These are phyloP conservation scores for Natrix natrix DNA, from an alignment of 2,797 vertebrate genomes.

Conservation along the genomic window DNA sequence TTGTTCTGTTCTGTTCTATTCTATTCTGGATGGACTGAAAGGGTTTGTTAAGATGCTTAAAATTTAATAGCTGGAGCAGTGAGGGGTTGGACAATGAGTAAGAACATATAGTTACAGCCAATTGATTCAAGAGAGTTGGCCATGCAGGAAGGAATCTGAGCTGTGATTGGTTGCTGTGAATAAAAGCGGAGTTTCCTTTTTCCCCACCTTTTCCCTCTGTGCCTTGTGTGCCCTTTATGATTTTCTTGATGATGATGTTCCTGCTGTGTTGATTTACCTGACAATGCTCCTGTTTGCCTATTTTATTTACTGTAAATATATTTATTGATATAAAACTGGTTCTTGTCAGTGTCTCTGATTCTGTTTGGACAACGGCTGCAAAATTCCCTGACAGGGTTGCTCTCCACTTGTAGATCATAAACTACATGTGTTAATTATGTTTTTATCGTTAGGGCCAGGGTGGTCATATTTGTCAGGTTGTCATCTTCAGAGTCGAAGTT, in stretches of 20 bases:
- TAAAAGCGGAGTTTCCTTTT: background rate
- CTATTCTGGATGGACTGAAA: background rate
- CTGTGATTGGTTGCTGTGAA: background rate
- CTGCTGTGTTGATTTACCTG: background rate
- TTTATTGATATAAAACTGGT: background rate
- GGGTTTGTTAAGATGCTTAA: background rate
- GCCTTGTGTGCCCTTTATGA: background rate
- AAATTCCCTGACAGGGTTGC: background rate
- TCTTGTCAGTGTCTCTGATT: background rate
- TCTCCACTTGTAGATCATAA: background rate
- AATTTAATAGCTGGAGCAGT: background rate
- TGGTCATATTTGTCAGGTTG: background rate
- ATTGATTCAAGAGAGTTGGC: background rate
- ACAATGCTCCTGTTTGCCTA: background rate
- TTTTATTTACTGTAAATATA: background rate
- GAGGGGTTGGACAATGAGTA: background rate
- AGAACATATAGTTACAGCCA: background rate
- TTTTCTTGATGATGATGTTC: background rate
- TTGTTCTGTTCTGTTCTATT: too few species aligned
- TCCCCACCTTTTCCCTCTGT: background rate
- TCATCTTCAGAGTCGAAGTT: background rate
- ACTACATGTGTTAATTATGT: background rate
- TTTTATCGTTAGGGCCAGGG: background rate
- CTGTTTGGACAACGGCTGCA: background rate
- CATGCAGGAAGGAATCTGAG: background rate